Percentiles rank a stretch among this genome's conserved stretches.
These are phyloP conservation scores for Apodemus sylvaticus DNA, from an alignment of 2,113 vertebrate genomes.

Conservation along the genomic window DNA sequence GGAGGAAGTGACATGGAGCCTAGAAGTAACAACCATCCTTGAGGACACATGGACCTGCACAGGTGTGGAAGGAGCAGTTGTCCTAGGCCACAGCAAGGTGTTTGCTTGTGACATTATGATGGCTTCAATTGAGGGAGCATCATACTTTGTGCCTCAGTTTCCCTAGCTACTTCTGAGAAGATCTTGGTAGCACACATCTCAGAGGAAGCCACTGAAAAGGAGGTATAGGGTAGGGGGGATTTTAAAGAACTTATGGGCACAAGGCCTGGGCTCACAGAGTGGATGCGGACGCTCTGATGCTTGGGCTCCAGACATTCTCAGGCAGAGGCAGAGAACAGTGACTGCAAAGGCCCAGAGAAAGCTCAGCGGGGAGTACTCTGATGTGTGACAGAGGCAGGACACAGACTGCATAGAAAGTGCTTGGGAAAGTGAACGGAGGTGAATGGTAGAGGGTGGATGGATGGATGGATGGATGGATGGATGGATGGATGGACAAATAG, in stretches of 20 bases:
- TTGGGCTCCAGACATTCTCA: neutral
- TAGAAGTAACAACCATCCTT: neutral
- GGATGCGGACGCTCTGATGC: neutral
- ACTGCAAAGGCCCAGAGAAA: neutral
- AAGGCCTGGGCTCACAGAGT: neutral
- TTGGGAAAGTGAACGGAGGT: neutral
- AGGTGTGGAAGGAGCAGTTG: neutral
- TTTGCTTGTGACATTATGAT: neutral
- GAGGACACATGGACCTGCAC: neutral
- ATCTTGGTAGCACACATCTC: neutral
- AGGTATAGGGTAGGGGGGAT: too few species aligned
- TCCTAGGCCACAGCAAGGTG: too few species aligned
- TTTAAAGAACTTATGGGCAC: neutral
- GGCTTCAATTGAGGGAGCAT: fast-evolving
- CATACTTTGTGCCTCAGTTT: constrained; percentile 3
- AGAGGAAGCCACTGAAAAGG: neutral
- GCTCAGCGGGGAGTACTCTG: too few species aligned
- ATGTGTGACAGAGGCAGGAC: neutral
- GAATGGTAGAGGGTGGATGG: neutral
- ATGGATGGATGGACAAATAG: fast-evolving
- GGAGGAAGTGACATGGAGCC: neutral
- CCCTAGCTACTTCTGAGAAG: neutral
- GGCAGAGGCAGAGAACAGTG: neutral
- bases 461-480: fast-evolving
- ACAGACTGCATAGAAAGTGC: neutral